Evolutionary conservation across 2,113 vertebrate species (phyloP).

Genomic region (Peromyscus maniculatus): DNA sequence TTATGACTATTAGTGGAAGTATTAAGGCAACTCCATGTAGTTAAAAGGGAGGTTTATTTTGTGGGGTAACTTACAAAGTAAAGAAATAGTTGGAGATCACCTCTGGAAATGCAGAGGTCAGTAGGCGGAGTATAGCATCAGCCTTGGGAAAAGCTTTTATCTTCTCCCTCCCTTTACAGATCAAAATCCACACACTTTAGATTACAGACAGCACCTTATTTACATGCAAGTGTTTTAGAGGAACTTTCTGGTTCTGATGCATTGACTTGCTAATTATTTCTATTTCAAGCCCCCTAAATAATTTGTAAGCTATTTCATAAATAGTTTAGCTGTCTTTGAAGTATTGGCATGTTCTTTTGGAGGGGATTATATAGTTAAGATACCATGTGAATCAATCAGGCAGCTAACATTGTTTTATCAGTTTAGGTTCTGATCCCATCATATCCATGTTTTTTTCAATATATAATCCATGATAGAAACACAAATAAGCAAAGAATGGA

Average conservation of each 20-base stretch:
- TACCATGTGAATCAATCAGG: not conserved
- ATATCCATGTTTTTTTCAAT: not conserved
- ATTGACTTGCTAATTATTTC: slow-evolving; percentile 56
- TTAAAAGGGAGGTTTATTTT: too few species aligned
- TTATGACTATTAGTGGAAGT: not conserved
- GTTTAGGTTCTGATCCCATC: not conserved
- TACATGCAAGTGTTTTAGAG: slow-evolving; percentile 15
- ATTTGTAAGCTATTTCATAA: slow-evolving; percentile 1
- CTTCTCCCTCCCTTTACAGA: not conserved
- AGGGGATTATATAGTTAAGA: not conserved
- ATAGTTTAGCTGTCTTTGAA: slow-evolving; percentile 11
- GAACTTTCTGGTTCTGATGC: not conserved
- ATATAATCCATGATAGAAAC: not conserved
- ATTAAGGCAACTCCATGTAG: too few species aligned
- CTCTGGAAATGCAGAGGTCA: not conserved
- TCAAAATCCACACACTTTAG: not conserved
- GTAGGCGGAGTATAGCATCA: not conserved
- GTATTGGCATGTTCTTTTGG: not conserved
- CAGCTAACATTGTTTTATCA: not conserved
- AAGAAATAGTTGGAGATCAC: not conserved
- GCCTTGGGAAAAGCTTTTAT: not conserved
- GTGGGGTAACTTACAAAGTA: not conserved
- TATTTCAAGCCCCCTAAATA: slow-evolving; percentile 35
- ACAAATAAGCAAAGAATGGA: not conserved
- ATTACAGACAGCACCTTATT: not conserved